Base-by-base conservation (phyloP, 2,797 vertebrate species). In the Pseudopleuronectes americanus region DNA sequence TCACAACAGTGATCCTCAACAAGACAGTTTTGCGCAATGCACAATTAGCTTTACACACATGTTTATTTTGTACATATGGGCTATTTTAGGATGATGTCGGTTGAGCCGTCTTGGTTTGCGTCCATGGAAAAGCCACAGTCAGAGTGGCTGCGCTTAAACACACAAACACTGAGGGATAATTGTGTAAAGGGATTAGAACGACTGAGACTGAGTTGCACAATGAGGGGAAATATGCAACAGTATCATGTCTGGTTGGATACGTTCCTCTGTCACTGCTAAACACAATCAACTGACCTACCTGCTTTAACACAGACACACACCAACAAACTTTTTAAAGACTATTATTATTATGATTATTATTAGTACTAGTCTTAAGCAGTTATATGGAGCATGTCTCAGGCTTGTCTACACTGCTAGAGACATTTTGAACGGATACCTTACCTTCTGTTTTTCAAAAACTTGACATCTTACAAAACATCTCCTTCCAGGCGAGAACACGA, bases 21-120 rank as follows among this genome's bases (percentile, higher is more conserved):
- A 73, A 69, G 83, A 59, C 80, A 59, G 76, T 55, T 47, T 71
- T 1, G 13, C 77, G 74, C 77, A 64, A 65, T 7, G 55, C 77
- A 81, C 85, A 85, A 88, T 90, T 87, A 88, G 80, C 78, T 85
- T 85, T 81, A 87, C 81, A 87, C 87, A 83, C 62, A 47, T 86
- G 85, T 91, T 90, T 90, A 71, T 90, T 73, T 90, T 86, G 84
- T 79, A 77, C 88, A 87, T 76, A 82, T 14, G 23, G 75, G 68
- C 79, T 89, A 89, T 92, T 90, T 90, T 81, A 72, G 64, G 84
- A 89, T 84, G 79, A 80, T 80, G 72, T 74, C 67, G 22, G 83
- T 85, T 84, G 80, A 71, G 79, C 71, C 85, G 86, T 90, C 88
- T 92, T 87, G 86, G 79, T 92, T 87, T 72, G 63, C n/a, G 41